Base-by-base conservation (phyloP, 64 coral and sea anemone genomes). In the Hydrozoanthus tunicans region DNA sequence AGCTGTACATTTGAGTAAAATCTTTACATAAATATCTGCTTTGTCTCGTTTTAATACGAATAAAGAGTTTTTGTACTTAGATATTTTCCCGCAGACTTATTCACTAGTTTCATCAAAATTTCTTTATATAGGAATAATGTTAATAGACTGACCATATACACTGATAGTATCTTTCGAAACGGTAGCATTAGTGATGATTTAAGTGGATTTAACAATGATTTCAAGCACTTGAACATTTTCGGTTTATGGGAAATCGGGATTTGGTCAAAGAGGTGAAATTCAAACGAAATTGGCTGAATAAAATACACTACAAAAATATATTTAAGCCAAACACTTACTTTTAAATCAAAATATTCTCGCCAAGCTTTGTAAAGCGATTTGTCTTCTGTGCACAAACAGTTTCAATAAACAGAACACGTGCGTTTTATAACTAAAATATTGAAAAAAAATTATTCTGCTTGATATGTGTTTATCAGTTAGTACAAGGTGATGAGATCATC, bases 291-390 rank as follows among this genome's bases (percentile, higher is more conserved):
- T 64, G 71, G 9, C 6, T 62, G 59, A 81, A 25, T 20, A 81
- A 62, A 81, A 81, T 81, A 81, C 79, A 81, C 43, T 59, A 7
- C 7, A 86, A 86, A 86, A 85, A 85, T 23, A 85, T 15, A 27
- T 64, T 83, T 66, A 66, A 11, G 4, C 6, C 59, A 73, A 15
- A 51, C 9, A 5, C 32, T 71, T 14, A 59, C 9, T 75, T 74
- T 51, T 88, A 73, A 3, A 59, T 73, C 56, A 67, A 86, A 56
- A 51, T 72, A 73, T 73, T 25, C 14, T 12, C 55, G 24, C 68
- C 11, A 74, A 12, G 13, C 58, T 59, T 59, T 7, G 3, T 56
- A 14, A 10, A 3, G 54, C 6, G 10, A 25, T 13, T 88, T 43
- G 14, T 6, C 74, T 43, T 59, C 13, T 1, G 11, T 73, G 10